These are phyloP conservation scores for Ptychochromis oligacanthus DNA, from an alignment of 2,113 vertebrate species.

Conservation along the genomic window DNA sequence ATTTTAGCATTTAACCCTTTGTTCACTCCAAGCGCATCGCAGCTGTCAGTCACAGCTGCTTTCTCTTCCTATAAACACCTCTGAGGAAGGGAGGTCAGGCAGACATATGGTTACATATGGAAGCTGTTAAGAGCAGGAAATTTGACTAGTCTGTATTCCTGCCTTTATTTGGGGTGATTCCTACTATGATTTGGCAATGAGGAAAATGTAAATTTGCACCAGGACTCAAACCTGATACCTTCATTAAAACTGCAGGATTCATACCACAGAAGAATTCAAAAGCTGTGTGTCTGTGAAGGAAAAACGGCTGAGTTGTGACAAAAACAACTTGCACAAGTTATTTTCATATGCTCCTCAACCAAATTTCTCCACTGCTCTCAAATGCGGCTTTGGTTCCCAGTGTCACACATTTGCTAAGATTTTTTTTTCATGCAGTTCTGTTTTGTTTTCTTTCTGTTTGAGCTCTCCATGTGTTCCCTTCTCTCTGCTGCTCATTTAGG, in stretches of 20 bases:
- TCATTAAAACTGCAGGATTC: neutral
- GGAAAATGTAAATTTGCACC: neutral
- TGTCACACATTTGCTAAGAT: neutral
- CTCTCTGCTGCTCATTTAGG: neutral
- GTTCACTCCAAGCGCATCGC: neutral
- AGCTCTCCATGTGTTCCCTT: neutral
- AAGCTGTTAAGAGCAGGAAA: neutral
- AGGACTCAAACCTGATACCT: neutral
- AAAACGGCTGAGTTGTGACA: neutral
- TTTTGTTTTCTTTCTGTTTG: neutral
- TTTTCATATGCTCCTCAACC: neutral
- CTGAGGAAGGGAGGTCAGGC: slow-evolving; percentile 5
- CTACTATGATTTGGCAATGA: neutral
- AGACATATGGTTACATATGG: neutral
- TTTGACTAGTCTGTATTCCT: neutral
- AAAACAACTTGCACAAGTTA: neutral
- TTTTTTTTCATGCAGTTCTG: neutral
- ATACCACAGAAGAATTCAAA: slow-evolving; percentile 9
- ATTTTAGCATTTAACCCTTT: slow-evolving; percentile 44
- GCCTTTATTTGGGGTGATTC: neutral
- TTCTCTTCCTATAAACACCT: neutral
- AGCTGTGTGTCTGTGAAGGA: neutral
- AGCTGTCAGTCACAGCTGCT: slow-evolving; percentile 23
- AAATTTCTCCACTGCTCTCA: neutral
- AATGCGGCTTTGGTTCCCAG: neutral